Evolutionary conservation across 1,140 invertebrate species (phyloP).

Genomic region (Drosophila littoralis): DNA sequence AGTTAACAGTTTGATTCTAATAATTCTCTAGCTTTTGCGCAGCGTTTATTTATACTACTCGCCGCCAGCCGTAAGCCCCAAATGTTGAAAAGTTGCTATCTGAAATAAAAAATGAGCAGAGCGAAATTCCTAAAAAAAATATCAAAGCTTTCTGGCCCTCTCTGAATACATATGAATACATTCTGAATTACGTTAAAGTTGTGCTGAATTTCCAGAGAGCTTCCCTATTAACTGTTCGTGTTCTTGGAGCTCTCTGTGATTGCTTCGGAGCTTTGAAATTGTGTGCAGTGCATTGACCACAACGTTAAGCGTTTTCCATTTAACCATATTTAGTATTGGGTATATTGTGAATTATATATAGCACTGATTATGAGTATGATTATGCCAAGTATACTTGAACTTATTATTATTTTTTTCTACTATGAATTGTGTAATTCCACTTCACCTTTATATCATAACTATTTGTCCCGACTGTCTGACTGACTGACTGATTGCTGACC

Average conservation of each 20-base stretch:
- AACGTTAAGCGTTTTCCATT: background rate
- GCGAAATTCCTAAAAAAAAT: background rate
- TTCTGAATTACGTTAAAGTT: background rate
- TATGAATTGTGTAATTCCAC: too few relatives aligned
- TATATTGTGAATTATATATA: conserved; percentile 2
- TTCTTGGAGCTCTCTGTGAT: background rate
- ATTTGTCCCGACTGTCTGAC: too few relatives aligned
- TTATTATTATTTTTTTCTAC: too few relatives aligned
- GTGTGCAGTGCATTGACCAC: conserved; percentile 3
- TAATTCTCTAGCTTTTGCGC: background rate
- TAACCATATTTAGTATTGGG: background rate
- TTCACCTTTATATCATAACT: too few relatives aligned
- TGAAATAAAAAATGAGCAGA: background rate
- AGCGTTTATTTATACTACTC: conserved; percentile 12
- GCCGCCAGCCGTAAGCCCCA: background rate
- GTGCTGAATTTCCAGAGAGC: conserved; percentile 2
- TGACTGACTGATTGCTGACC: too few relatives aligned
- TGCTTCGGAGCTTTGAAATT: background rate
- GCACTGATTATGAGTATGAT: background rate
- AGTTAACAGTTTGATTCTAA: conserved; percentile 6
- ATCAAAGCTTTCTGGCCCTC: conserved; percentile 8
- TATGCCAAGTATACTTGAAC: background rate
- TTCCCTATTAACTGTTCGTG: background rate
- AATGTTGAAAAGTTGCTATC: conserved; percentile 8
- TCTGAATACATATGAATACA: background rate